phyloP scores from a whole-genome alignment of 1,140 invertebrate genomes.

The Drosophila sulfurigaster region DNA sequence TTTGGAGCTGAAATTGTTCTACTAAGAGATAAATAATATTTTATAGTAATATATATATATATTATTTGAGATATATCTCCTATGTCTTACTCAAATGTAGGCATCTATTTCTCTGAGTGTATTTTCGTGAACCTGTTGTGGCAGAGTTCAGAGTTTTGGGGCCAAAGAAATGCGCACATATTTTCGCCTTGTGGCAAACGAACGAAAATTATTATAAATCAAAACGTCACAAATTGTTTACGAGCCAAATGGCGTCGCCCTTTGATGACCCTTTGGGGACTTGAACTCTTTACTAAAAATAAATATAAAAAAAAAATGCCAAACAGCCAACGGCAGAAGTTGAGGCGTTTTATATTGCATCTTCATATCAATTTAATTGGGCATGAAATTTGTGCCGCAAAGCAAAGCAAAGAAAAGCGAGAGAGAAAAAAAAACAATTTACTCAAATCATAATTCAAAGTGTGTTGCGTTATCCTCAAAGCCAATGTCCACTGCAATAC shows the following conservation, averaged over 20 bases:
- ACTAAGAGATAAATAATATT: no score
- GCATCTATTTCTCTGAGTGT: background rate
- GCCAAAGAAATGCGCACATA: constrained; percentile 4
- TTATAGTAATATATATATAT: no score
- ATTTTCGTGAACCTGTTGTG: background rate
- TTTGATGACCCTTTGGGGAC: constrained; percentile 45
- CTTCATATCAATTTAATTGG: constrained; percentile 61
- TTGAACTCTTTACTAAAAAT: constrained; percentile 49
- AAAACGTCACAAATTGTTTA: constrained; percentile 69
- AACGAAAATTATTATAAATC: constrained; percentile 65
- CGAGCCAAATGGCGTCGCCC: constrained; percentile 37
- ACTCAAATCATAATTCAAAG: constrained; percentile 5
- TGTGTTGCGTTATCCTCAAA: constrained; percentile 17
- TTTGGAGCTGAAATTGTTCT: no score
- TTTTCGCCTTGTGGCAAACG: constrained; percentile 6
- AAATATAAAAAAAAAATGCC: background rate
- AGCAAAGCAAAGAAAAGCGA: no score
- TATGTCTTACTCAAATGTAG: background rate
- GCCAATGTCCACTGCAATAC: background rate
- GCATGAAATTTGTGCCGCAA: constrained; percentile 46
- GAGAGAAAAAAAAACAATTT: constrained; percentile 11
- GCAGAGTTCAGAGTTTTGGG: background rate
- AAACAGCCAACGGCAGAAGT: background rate
- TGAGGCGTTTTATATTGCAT: constrained; percentile 9
- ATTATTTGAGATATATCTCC: no score